These are phyloP conservation scores for Yoshiicerus persimilis DNA, from an alignment of 1,140 invertebrate genomes.

Conservation along the genomic window DNA sequence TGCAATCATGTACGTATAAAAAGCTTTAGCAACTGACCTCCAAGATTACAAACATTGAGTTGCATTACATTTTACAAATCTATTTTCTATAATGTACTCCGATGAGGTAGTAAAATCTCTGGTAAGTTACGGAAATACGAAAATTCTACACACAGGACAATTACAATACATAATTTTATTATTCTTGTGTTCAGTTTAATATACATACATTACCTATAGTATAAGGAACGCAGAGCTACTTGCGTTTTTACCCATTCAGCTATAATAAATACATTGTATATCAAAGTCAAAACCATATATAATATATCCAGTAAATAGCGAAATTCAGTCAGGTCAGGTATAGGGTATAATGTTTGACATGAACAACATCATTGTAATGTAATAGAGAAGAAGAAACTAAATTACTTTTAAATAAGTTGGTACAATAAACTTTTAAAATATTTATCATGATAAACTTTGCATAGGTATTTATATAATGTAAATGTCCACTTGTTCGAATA, in stretches of 20 bases:
- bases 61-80: background rate
- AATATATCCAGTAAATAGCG: background rate
- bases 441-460: background rate
- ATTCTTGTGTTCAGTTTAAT: background rate
- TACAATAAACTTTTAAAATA: background rate
- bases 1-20: background rate
- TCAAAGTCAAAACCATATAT: background rate
- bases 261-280: background rate
- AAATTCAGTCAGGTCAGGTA: constrained; percentile 11
- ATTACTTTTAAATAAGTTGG: too few species aligned
- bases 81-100: background rate
- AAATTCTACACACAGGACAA: background rate
- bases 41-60: background rate
- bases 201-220: background rate
- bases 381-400: too few species aligned
- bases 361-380: background rate
- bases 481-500: background rate
- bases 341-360: background rate
- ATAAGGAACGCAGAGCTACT: background rate
- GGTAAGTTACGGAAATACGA: background rate
- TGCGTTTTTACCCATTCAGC: background rate
- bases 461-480: background rate
- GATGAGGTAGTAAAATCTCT: constrained; percentile 11
- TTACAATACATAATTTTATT: background rate
- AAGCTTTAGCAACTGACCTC: background rate